Percentiles rank a stretch among this genome's conserved stretches.
Evolutionary conservation across 2,113 vertebrate species (phyloP).

Genomic region (Glaucomys volans): DNA sequence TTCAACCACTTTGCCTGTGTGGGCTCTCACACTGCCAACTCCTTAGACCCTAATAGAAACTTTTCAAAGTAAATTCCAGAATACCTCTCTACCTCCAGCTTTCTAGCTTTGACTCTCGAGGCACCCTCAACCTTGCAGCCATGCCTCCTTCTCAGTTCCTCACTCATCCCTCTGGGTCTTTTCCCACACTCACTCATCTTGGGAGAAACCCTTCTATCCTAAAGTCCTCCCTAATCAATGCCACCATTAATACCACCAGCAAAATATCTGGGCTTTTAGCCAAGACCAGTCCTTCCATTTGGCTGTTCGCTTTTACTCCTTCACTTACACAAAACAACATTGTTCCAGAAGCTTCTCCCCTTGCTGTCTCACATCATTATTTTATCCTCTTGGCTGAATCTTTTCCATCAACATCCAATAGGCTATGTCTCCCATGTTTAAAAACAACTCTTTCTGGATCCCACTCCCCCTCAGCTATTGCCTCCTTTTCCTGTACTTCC

Average conservation of each 20-base stretch:
- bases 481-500: not conserved
- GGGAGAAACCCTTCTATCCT: not conserved
- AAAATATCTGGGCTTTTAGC: not conserved
- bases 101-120: not conserved
- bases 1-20: not conserved
- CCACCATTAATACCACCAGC: not conserved
- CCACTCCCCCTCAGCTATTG: not conserved
- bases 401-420: not conserved
- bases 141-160: not conserved
- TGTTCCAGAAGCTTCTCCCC: not conserved
- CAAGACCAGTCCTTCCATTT: not conserved
- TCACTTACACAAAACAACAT: not conserved
- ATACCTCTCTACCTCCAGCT: not conserved
- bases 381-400: not conserved
- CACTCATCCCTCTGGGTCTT: not conserved
- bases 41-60: not conserved
- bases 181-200: not conserved
- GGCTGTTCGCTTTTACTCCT: not conserved
- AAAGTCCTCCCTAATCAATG: not conserved
- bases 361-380: not conserved
- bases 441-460: not conserved
- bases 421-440: not conserved
- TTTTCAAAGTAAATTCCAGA: not conserved
- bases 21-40: not conserved
- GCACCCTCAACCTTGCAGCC: not conserved